Evolutionary conservation across 2,888 invertebrate species (phyloP).

Genomic region (Busseola fusca): DNA sequence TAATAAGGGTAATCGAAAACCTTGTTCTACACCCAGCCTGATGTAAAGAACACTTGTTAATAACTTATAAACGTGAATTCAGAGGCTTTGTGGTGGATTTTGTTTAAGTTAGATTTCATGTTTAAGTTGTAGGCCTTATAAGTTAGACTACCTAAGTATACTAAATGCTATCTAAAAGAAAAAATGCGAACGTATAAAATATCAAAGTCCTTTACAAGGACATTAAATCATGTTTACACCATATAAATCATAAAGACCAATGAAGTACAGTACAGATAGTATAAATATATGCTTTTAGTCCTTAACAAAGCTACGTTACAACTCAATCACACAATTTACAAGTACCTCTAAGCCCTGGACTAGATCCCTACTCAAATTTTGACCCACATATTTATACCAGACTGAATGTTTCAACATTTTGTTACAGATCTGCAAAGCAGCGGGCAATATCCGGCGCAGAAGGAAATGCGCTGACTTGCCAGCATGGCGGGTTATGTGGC

Average conservation of each 20-base stretch:
- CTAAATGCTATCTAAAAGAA: not conserved
- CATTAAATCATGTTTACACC: too few relatives aligned
- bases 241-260: not conserved
- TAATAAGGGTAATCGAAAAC: conserved; percentile 61
- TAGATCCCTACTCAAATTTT: conserved; percentile 9
- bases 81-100: conserved; percentile 18
- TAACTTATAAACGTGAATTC: conserved; percentile 35
- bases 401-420: conserved; percentile 37
- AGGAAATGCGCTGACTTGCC: conserved; percentile 77
- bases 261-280: not conserved
- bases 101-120: conserved; percentile 8
- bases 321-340: not conserved
- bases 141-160: not conserved
- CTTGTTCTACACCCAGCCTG: conserved; percentile 21
- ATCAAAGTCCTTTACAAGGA: too few relatives aligned
- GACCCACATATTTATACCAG: conserved; percentile 33
- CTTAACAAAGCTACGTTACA: not conserved
- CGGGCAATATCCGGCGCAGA: conserved; percentile 60
- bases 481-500: conserved; percentile 75
- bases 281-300: not conserved
- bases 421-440: conserved; percentile 61
- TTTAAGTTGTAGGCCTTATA: conserved; percentile 10
- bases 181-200: not conserved
- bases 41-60: conserved; percentile 30
- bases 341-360: not conserved